Evolutionary conservation across 2,888 invertebrate species (phyloP), one percentile per base, ranked within the genome.

Genomic region (Melanargia galathea): DNA sequence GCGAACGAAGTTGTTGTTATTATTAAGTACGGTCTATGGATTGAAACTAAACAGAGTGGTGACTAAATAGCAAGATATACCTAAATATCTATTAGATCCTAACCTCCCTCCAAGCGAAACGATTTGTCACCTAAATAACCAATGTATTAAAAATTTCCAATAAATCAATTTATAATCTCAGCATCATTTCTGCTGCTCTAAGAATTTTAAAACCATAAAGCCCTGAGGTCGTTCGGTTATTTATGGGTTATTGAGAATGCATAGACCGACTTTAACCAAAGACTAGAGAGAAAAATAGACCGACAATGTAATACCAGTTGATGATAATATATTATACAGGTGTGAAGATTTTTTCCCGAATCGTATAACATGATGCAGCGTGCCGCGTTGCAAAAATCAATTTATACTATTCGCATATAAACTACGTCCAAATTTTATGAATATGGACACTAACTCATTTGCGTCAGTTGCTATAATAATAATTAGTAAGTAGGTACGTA

Each of bases 91-190:
- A 43, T 18, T 2, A 2, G 2, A 11, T 35, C 16, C 35, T 18
- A 6, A 52, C 3, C 33, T 33, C 20, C 26, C 26, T 49, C 26
- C 13, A 18, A 20, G 18, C 30, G 20, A 30, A 45, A 45, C 26
- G 6, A 58, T 58, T 22, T 48, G 35, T 58, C 48, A 57, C 43
- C 30, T 20, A 40, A 18, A 35, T 11, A 43, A 43, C 16, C 40
- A 43, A 43, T 35, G 35, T 58, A 35, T 43, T 18, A 33, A 48
- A 35, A 24, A n/a, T 46, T 45, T 35, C 46, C 8, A 33, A 65
- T 65, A 63, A 60, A 65, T 65, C 65, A 65, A 60, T 65, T 62
- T 33, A 52, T 60, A 52, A 65, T 65, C 30, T 62, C 38, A 46
- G 38, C 49, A 62, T 55, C 65, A 30, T 59, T 56, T 65, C 8